Conservation (phyloP, 2,888 invertebrate species). For the Microplitis manilae region DNA sequence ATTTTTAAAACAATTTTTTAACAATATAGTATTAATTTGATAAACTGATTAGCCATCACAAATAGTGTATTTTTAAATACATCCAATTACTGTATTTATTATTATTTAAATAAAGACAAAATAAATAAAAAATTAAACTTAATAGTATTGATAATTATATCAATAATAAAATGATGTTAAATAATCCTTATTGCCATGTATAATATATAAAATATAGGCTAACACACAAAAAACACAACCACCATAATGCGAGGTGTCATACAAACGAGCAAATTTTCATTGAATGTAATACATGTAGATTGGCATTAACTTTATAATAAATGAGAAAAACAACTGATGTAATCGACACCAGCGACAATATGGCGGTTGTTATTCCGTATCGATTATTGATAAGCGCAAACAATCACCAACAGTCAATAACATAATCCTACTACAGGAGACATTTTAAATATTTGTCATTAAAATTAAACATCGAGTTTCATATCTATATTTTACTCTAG, state of each 20-base stretch:
- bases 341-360: not conserved
- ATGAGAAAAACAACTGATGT: not conserved
- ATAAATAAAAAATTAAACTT: not conserved
- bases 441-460: not conserved
- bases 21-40: not conserved
- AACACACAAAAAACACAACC: slow-evolving; percentile 18
- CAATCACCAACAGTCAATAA: too few species aligned
- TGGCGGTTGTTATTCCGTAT: not conserved
- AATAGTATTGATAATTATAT: not conserved
- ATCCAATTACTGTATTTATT: not conserved
- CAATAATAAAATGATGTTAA: slow-evolving; percentile 14
- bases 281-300: not conserved
- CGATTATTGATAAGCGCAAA: not conserved
- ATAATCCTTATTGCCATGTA: not conserved
- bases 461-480: slow-evolving; percentile 21
- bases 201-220: not conserved
- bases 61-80: not conserved
- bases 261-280: slow-evolving; percentile 2
- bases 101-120: not conserved
- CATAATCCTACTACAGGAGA: too few species aligned
- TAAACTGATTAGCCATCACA: not conserved
- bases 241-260: slow-evolving; percentile 8
- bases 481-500: slow-evolving; percentile 29
- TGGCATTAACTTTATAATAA: not conserved
- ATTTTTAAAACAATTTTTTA: slow-evolving; percentile 19